Evolutionary conservation across 2,797 vertebrate species (phyloP).

Genomic region (Tinamus major): DNA sequence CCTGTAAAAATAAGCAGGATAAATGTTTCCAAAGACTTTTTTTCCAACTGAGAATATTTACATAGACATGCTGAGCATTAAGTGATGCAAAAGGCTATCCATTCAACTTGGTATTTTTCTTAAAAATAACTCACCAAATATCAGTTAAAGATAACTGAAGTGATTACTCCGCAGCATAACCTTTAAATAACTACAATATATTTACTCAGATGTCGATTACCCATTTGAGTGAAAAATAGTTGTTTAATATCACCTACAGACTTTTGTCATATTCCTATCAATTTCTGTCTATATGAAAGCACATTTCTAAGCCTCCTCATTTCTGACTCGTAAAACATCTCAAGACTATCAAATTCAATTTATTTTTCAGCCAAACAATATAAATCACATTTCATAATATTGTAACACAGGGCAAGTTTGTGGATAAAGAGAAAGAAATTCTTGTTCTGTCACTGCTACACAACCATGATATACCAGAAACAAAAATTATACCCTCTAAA

Average conservation of each 20-base stretch:
- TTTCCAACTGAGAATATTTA: conserved; percentile 61
- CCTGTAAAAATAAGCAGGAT: conserved; percentile 62
- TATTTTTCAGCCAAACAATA: conserved; percentile 32
- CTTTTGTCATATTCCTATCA: conserved; percentile 34
- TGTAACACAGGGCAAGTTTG: conserved; percentile 1
- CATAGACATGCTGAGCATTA: conserved; percentile 47
- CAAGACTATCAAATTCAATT: conserved; percentile 32
- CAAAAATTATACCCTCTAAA: conserved; percentile 18
- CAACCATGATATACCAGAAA: neutral
- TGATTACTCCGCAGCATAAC: conserved; percentile 12
- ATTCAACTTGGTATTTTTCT: conserved; percentile 57
- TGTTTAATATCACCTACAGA: conserved; percentile 21
- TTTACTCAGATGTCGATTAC: neutral
- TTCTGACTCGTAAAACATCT: conserved; percentile 26
- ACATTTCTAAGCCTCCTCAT: conserved; percentile 33
- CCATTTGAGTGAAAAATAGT: conserved; percentile 11
- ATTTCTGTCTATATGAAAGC: conserved; percentile 36
- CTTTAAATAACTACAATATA: conserved; percentile 26
- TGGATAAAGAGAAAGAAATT: conserved; percentile 26
- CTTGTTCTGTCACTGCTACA: conserved; percentile 16
- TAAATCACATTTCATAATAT: conserved; percentile 26
- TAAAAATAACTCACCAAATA: conserved; percentile 68
- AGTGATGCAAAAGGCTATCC: conserved; percentile 47
- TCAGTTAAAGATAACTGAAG: conserved; percentile 24
- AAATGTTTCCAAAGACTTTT: conserved; percentile 67